Percentiles rank a stretch among this genome's conserved stretches.
These are phyloP conservation scores for Hybognathus amarus DNA, from an alignment of 2,797 vertebrate species.

Conservation along the genomic window DNA sequence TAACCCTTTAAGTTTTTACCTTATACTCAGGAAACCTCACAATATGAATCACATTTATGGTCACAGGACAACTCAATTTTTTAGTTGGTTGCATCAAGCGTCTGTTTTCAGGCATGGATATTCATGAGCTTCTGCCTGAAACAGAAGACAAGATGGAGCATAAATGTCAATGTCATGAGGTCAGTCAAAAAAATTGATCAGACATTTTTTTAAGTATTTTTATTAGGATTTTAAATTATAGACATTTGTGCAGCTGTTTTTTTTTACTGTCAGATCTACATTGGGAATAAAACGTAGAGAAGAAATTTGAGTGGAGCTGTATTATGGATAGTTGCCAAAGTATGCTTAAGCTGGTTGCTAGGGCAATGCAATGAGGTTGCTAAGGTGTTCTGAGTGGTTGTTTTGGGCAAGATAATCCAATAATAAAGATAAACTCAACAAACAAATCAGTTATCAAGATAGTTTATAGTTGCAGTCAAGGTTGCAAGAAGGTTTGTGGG, in stretches of 20 bases:
- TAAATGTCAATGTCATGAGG: background rate
- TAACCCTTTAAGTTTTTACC: background rate
- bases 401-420: background rate
- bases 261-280: background rate
- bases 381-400: background rate
- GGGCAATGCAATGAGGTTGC: background rate
- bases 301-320: background rate
- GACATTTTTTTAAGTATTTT: no score
- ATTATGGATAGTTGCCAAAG: background rate
- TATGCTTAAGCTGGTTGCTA: background rate
- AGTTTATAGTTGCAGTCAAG: background rate
- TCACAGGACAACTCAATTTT: background rate
- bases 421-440: background rate
- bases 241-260: background rate
- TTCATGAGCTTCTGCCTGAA: background rate
- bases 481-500: background rate
- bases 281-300: background rate
- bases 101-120: background rate
- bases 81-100: background rate
- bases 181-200: background rate
- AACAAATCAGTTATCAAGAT: background rate
- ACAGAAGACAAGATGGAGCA: background rate
- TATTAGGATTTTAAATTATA: no score
- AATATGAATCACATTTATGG: slow-evolving; percentile 18
- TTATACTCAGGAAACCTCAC: background rate